Evolutionary conservation across 2,113 vertebrate genomes (phyloP), one percentile per base, ranked within the genome.

Genomic region (Clarias magur): DNA sequence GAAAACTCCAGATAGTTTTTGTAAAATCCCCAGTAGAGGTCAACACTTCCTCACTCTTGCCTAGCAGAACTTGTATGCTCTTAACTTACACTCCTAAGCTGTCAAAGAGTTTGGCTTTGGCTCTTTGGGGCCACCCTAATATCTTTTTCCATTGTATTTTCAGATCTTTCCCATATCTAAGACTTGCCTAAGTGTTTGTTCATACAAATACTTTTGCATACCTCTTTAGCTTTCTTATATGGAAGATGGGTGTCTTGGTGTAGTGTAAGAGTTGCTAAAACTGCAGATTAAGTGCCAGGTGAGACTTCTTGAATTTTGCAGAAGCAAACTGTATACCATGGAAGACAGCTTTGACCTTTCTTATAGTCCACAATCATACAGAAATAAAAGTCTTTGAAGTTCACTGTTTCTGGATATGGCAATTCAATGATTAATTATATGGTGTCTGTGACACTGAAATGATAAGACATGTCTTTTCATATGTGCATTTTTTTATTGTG

Each of bases 361-460:
- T 19, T 73, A 23, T 54, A 56, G 30, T 48, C 70, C 80, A 34
- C 63, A 84, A 85, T 79, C 78, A 15, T 42, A 65, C 80, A 23
- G 76, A 80, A 85, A 85, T 67, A 19, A 27, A n/a, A n/a, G 56
- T 80, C 75, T 80, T 70, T 79, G 75, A 25, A 80, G 27, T 72
- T 68, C 67, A 72, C 84, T 72, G 87, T 80, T 72, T 60, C 34
- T 62, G 53, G 78, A 80, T 72, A 73, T 48, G 76, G 73, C 76
- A 88, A 48, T 82, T 73, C 72, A 85, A 68, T 54, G 65, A 42
- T 6, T 88, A 88, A 85, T 85, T 81, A 85, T 62, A 85, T 65
- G 38, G 65, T 67, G 42, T 73, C 4, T 84, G 75, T 68, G 68
- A 76, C 27, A 54, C 15, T 89, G 48, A 70, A 78, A 83, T 75